Evolutionary conservation across 1,140 invertebrate genomes (phyloP), one percentile per base, ranked within the genome.

Genomic region (Pemphigus obesinymphae): DNA sequence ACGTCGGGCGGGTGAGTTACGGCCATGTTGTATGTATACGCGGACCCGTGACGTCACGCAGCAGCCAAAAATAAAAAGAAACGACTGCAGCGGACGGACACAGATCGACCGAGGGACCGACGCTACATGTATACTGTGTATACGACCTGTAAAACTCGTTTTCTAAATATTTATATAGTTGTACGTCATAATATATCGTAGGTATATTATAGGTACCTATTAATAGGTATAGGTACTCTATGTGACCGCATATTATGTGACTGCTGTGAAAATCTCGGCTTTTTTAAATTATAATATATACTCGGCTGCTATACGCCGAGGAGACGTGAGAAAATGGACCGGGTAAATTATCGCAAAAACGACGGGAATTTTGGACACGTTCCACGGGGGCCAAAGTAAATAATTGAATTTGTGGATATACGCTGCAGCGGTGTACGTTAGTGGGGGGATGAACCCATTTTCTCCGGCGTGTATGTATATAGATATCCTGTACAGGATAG

Each of bases 381-480:
- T 73, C 70, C 70, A 73, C 26, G 43, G 1, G 26, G 20, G 70
- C 43, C 29, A 73, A 73, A 73, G 70, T 31, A 73, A 73, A 73
- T 73, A 73, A 73, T 73, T 73, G 70, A 73, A 73, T 70, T 45
- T 70, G 68, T 26, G 68, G 37, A 66, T n/a, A 37, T 37, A 66
- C 34, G 34, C 10, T n/a, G 3, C 20, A 4, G 4, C 3, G 1
- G 66, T 8, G 37, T 37, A 6, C 8, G 31, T 34, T n/a, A n/a
- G n/a, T 15, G 40, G 37, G 43, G 66, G 66, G 66, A 70, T 70
- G 66, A 70, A 43, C 66, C 37, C 11, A 43, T 70, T 70, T 70
- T 20, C 20, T 26, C 23, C n/a, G 10, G 20, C n/a, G 17, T 23
- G 17, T 23, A 34, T 37, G 17, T 68, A 68, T 13, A 40, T n/a